These are phyloP conservation scores for Bursaphelenchus okinawaensis DNA, from an alignment of 2,888 invertebrate genomes.

Conservation along the genomic window DNA sequence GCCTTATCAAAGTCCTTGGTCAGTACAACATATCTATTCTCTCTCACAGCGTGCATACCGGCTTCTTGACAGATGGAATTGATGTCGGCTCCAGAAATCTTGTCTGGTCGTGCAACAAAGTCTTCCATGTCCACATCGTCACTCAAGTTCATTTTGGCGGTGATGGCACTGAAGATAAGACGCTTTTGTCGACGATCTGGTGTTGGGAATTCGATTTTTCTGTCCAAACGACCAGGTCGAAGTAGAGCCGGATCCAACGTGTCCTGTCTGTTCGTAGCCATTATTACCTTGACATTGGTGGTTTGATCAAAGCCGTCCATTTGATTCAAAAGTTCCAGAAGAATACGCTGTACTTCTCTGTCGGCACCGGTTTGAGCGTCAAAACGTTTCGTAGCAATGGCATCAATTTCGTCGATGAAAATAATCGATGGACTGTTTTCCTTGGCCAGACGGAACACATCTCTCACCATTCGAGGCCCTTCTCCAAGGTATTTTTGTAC, in stretches of 20 bases:
- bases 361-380: slow-evolving; percentile 58
- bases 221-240: slow-evolving; percentile 87
- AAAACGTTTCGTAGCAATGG: slow-evolving; percentile 89
- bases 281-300: slow-evolving; percentile 95
- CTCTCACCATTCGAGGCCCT: slow-evolving; percentile 89
- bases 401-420: slow-evolving; percentile 99
- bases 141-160: slow-evolving; percentile 89
- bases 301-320: slow-evolving; percentile 99
- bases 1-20: slow-evolving; percentile 99
- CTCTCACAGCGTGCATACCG: slow-evolving; percentile 98
- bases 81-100: slow-evolving; percentile 97
- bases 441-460: slow-evolving; percentile 95
- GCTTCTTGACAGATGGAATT: slow-evolving; percentile 99
- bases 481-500: slow-evolving; percentile 99
- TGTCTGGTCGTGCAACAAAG: slow-evolving; percentile 94
- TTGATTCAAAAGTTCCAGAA: slow-evolving; percentile 91
- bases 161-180: slow-evolving; percentile 93
- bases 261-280: slow-evolving; percentile 95
- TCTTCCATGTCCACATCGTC: slow-evolving; percentile 97
- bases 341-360: slow-evolving; percentile 83
- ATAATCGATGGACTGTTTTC: slow-evolving; percentile 99
- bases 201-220: slow-evolving; percentile 93
- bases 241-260: slow-evolving; percentile 97
- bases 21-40: slow-evolving; percentile 95
- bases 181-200: slow-evolving; percentile 86